phyloP scores from a whole-genome alignment of 2,113 vertebrate species.

The Lanius ludovicianus region DNA sequence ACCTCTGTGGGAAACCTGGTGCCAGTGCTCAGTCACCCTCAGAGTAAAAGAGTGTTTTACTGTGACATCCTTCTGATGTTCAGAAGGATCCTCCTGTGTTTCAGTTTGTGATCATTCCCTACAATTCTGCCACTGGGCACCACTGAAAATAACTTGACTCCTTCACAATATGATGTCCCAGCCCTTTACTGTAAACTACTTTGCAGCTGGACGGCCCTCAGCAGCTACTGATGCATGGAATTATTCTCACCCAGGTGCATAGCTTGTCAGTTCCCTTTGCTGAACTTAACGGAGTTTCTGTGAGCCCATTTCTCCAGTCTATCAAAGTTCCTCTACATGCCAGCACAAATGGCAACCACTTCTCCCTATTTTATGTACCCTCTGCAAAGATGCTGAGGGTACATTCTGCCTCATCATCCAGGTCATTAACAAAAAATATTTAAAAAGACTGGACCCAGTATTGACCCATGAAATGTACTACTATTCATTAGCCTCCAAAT shows the following conservation, averaged over 20 bases:
- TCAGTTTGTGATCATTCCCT: neutral
- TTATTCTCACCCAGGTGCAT: neutral
- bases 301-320: neutral
- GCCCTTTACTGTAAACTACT: neutral
- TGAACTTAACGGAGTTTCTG: neutral
- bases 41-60: neutral
- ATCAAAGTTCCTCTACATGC: neutral
- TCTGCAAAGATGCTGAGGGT: neutral
- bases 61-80: accelerated
- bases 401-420: neutral
- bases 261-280: neutral
- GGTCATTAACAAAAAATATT: neutral
- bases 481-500: neutral
- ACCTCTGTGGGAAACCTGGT: neutral
- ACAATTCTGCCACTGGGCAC: neutral
- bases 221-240: no score
- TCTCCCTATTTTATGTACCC: neutral
- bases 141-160: neutral
- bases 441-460: neutral
- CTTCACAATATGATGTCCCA: accelerated
- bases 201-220: neutral
- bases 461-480: neutral
- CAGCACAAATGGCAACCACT: neutral
- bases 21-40: neutral
- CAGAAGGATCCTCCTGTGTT: neutral